Percentiles rank a stretch among this genome's conserved stretches.
Conservation (phyloP, 2,888 invertebrate genomes). For the Synanthedon tipuliformis region DNA sequence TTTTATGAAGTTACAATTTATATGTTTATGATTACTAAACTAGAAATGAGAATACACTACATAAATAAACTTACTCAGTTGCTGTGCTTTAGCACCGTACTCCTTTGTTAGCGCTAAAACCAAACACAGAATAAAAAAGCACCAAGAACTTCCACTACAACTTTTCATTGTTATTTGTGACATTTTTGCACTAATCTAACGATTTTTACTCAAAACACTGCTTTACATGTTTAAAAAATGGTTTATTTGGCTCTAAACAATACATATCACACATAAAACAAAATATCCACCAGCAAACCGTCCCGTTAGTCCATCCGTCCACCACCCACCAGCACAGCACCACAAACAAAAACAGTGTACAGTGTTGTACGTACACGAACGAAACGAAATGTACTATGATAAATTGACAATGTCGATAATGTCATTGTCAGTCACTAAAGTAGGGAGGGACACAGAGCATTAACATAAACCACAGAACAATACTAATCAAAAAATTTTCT, state of each 20-base stretch:
- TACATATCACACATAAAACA: slow-evolving; percentile 7
- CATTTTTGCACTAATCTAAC: slow-evolving; percentile 13
- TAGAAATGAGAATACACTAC: background rate
- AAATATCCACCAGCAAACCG: background rate
- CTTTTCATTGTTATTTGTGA: slow-evolving; percentile 42
- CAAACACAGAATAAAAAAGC: slow-evolving; percentile 38
- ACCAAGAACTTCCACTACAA: slow-evolving; percentile 38
- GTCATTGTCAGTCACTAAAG: no score
- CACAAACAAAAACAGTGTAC: no score
- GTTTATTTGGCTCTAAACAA: slow-evolving; percentile 5
- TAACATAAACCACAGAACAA: no score
- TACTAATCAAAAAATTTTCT: no score
- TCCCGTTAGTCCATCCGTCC: background rate
- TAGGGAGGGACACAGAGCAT: no score
- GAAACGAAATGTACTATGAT: no score
- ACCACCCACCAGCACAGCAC: no score
- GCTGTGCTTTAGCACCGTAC: slow-evolving; percentile 41
- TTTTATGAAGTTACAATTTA: no score
- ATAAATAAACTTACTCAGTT: slow-evolving; percentile 40
- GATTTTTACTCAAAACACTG: background rate
- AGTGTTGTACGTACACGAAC: no score
- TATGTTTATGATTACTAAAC: no score
- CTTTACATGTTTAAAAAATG: slow-evolving; percentile 1
- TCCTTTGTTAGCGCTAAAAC: slow-evolving; percentile 52
- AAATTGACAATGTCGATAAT: no score